These are phyloP conservation scores for Lerista edwardsae DNA, from an alignment of 2,797 vertebrate species.

Conservation along the genomic window DNA sequence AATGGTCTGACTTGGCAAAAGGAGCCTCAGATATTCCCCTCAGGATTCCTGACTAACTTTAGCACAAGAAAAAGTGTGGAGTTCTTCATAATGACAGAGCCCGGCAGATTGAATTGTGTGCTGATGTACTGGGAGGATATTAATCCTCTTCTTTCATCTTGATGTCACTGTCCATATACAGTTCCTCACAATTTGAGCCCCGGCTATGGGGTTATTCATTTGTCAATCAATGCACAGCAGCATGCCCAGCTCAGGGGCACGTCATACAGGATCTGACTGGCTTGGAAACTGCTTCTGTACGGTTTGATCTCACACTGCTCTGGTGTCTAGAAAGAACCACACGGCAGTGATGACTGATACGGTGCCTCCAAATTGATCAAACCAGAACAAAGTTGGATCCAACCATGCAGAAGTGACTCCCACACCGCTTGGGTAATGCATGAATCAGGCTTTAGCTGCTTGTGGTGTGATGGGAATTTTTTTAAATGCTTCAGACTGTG, in stretches of 20 bases:
- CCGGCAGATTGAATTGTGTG: not conserved
- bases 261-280: not conserved
- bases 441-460: not conserved
- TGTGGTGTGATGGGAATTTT: too few species aligned
- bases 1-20: not conserved
- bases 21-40: too few species aligned
- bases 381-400: not conserved
- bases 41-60: not conserved
- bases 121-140: not conserved
- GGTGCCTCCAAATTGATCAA: not conserved
- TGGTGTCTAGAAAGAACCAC: not conserved
- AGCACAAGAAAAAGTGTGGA: not conserved
- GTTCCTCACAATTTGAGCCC: not conserved
- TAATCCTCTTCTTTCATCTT: not conserved
- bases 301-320: not conserved
- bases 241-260: not conserved
- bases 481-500: too few species aligned
- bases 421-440: not conserved
- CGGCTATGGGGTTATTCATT: not conserved
- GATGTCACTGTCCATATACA: not conserved
- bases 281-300: not conserved
- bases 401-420: not conserved
- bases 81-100: not conserved
- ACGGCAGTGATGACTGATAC: not conserved
- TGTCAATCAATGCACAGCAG: not conserved